Base-by-base conservation (phyloP, 2,113 vertebrate genomes). In the Cricetomys ansorgei region DNA sequence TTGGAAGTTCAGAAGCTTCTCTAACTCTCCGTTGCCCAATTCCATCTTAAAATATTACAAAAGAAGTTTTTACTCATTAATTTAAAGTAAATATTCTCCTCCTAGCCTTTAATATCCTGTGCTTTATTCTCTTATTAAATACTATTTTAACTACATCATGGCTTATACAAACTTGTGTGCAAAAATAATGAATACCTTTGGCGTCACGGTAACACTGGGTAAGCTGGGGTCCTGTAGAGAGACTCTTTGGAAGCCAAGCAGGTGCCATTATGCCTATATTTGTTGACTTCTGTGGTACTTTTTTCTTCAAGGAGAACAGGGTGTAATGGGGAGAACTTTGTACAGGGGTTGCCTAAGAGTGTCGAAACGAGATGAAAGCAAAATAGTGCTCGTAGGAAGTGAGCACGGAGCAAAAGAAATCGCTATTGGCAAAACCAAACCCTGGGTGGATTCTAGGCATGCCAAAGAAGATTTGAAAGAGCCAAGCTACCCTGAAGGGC, bases 181-280 rank as follows among this genome's bases (percentile, higher is more conserved):
- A 89, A 50, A 48, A 85, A 64, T 96, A 95, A 93, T 94, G 79
- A 96, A 65, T 77, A 40, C 62, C 25, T 80, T 87, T 75, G 67
- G 92, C 67, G 88, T 87, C 37, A 16, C 25, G 69, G 50, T 72
- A 75, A 31, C 70, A 48, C 67, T 85, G 83, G 53, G 34, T 85
- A 92, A 95, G 48, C 67, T 70, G 21, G 62, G 34, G n/a, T 92
- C 93, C 88, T 96, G 48, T 67, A 62, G 92, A 90, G 75, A 50
- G 67, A 40, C 67, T 48, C 94, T 92, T 96, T 91, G 72, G 83
- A 96, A 92, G 69, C 88, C 16, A 92, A 94, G 91, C 81, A 95
- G 95, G 90, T 79, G 84, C 88, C 76, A 85, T 62, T 75, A 77
- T 91, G 91, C 89, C 67, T 94, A 96, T 95, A 93, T 97, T 96